Evolutionary conservation across 2,888 invertebrate genomes (phyloP).

Genomic region (Mechanitis messenoides): DNA sequence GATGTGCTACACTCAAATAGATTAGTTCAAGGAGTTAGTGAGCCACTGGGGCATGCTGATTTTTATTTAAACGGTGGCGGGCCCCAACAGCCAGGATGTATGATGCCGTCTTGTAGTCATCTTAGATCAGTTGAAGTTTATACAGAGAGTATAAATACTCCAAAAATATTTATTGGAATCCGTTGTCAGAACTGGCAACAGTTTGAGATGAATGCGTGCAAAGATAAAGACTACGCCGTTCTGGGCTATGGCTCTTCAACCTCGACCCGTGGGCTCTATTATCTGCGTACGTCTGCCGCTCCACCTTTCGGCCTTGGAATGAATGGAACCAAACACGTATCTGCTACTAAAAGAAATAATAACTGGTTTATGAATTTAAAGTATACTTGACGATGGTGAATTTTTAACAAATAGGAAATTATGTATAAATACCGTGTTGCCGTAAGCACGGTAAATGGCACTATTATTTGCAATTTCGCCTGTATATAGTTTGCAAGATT

Average conservation of each 20-base stretch:
- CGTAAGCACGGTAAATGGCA: constrained; percentile 8
- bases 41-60: constrained; percentile 82
- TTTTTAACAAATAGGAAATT: constrained; percentile 3
- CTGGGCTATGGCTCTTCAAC: constrained; percentile 67
- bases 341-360: constrained; percentile 18
- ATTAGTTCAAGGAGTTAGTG: constrained; percentile 66
- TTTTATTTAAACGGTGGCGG: constrained; percentile 85
- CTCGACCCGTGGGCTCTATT: constrained; percentile 62
- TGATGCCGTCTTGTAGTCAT: constrained; percentile 70
- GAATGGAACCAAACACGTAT: constrained; percentile 51
- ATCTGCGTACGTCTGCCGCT: constrained; percentile 55
- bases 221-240: constrained; percentile 50
- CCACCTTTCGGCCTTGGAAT: constrained; percentile 64
- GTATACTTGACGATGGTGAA: constrained; percentile 11
- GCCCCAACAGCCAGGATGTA: constrained; percentile 82
- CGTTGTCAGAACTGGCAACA: constrained; percentile 61
- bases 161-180: constrained; percentile 60
- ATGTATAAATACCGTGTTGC: constrained; percentile 20
- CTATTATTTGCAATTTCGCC: not conserved
- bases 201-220: constrained; percentile 58
- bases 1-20: constrained; percentile 68
- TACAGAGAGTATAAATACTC: constrained; percentile 59
- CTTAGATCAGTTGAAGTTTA: constrained; percentile 65
- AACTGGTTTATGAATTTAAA: constrained; percentile 25
- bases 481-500: constrained; percentile 1